These are phyloP conservation scores for Chloebia gouldiae DNA, from an alignment of 2,113 vertebrate genomes.

Conservation along the genomic window DNA sequence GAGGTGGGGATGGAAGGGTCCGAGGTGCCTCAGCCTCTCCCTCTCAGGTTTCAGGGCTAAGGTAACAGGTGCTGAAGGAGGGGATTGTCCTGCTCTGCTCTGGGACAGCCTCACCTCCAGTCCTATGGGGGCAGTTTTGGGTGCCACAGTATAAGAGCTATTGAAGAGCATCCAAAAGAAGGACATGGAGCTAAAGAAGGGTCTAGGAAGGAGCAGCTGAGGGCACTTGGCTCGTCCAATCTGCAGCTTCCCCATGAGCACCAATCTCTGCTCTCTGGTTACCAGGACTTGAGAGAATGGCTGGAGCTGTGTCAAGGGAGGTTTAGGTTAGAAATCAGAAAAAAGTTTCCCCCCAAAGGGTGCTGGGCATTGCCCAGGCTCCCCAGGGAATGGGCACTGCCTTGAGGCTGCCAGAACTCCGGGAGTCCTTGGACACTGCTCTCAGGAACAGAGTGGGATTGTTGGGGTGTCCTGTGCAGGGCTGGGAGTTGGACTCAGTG, in stretches of 20 bases:
- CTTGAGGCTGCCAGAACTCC: neutral
- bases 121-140: neutral
- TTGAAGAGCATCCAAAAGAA: neutral
- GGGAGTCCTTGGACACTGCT: fast-evolving
- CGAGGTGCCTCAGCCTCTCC: too few species aligned
- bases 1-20: too few species aligned
- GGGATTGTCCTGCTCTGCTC: neutral
- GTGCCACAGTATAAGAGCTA: neutral
- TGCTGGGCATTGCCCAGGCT: neutral
- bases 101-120: neutral
- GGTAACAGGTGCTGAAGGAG: too few species aligned
- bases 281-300: neutral
- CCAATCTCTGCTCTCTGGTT: neutral
- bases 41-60: too few species aligned
- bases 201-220: neutral
- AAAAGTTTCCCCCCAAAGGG: neutral
- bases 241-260: neutral
- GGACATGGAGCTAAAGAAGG: neutral
- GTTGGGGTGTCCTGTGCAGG: neutral
- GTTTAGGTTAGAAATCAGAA: fast-evolving
- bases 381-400: neutral
- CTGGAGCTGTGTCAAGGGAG: neutral
- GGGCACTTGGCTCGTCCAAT: neutral
- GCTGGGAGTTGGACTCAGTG: neutral
- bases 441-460: neutral